These are phyloP conservation scores for Drosophila pectinifera DNA, from an alignment of 1,140 invertebrate species.

Conservation along the genomic window DNA sequence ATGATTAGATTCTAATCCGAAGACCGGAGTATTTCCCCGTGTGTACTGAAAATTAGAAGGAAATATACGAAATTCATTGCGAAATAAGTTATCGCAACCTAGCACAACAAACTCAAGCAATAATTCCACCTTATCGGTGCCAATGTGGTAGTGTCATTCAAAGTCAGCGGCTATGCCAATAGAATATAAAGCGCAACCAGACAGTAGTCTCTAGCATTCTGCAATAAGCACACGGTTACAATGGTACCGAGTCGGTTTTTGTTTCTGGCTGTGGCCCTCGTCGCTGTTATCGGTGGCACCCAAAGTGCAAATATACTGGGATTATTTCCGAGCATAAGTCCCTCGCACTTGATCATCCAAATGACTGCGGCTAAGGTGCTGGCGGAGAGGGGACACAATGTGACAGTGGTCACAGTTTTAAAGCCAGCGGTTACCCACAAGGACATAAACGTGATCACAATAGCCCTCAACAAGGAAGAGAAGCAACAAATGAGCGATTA, in stretches of 20 bases:
- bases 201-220: too few relatives aligned
- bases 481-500: background rate
- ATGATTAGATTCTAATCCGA: too few relatives aligned
- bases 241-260: constrained; percentile 1
- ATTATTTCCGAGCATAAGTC: constrained; percentile 51
- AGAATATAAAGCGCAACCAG: background rate
- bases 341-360: constrained; percentile 70
- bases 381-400: constrained; percentile 70
- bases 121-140: too few relatives aligned
- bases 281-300: constrained; percentile 12
- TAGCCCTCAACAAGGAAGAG: constrained; percentile 26
- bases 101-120: background rate
- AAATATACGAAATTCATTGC: background rate
- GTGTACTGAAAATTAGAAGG: background rate
- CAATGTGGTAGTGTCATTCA: background rate
- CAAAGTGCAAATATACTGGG: constrained; percentile 63
- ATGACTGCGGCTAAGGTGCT: constrained; percentile 60
- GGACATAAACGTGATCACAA: constrained; percentile 42
- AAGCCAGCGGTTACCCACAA: constrained; percentile 55
- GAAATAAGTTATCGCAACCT: background rate
- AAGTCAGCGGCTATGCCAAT: background rate
- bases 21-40: too few relatives aligned
- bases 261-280: background rate
- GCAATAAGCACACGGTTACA: background rate
- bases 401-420: constrained; percentile 62